Percentiles rank a stretch among this genome's conserved stretches.
Evolutionary conservation across 2,797 vertebrate genomes (phyloP).

Genomic region (Choloepus didactylus): DNA sequence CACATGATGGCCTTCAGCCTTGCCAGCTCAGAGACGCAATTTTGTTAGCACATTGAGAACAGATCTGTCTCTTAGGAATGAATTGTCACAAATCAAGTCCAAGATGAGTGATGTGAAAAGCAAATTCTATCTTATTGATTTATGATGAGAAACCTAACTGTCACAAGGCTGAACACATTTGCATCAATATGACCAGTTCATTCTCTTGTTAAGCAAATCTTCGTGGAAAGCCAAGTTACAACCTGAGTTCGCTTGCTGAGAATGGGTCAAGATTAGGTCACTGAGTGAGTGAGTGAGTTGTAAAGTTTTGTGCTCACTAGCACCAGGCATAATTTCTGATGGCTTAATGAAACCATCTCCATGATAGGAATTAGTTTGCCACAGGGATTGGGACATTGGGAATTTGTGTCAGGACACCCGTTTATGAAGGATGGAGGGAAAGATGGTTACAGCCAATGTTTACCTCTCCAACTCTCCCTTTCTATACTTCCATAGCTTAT

Average conservation of each 20-base stretch:
- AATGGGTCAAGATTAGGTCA: neutral
- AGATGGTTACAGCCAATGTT: rapidly evolving
- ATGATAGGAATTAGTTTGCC: neutral
- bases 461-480: neutral
- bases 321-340: neutral
- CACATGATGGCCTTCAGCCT: neutral
- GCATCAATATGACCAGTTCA: neutral
- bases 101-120: neutral
- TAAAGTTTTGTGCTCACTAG: neutral
- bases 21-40: neutral
- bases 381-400: neutral
- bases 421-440: rapidly evolving
- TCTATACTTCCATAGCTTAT: neutral
- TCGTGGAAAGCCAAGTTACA: neutral
- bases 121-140: conserved; percentile 17
- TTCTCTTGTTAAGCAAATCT: neutral
- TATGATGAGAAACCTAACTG: neutral
- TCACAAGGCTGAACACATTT: conserved; percentile 46
- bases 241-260: neutral
- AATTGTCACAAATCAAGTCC: conserved; percentile 43
- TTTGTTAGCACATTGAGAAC: neutral
- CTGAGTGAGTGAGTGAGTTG: neutral
- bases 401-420: neutral
- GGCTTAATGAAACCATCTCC: neutral
- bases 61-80: neutral